Conservation (phyloP, 1,140 invertebrate genomes). For the Hirudo medicinalis region DNA sequence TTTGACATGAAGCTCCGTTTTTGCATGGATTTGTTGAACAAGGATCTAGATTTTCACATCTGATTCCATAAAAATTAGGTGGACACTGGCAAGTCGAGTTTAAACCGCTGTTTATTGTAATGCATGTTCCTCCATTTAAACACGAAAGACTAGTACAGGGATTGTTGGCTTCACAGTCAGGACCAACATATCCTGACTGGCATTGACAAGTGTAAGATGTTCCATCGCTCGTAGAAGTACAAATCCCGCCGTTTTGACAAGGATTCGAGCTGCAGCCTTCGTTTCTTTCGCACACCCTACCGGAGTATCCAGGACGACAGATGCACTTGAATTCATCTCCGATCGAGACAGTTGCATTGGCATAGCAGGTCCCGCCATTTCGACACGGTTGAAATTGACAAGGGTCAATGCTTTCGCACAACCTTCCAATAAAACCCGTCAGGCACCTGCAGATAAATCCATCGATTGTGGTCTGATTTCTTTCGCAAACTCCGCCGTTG, state of each 20-base stretch:
- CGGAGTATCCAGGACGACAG: conserved; percentile 23
- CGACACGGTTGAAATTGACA: conserved; percentile 19
- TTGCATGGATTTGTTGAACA: conserved; percentile 22
- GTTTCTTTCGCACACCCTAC: conserved; percentile 9
- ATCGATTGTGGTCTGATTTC: background rate
- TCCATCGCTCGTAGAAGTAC: background rate
- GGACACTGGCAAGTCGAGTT: conserved; percentile 21
- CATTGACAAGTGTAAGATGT: conserved; percentile 14
- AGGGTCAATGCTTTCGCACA: conserved; percentile 17
- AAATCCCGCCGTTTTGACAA: conserved; percentile 18
- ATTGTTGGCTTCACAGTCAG: background rate
- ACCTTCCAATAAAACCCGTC: conserved; percentile 13
- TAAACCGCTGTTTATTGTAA: conserved; percentile 20
- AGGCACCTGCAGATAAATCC: conserved; percentile 19
- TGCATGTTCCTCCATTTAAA: conserved; percentile 17
- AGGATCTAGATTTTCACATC: conserved; percentile 17
- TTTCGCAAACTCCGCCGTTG: conserved; percentile 9
- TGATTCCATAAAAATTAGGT: conserved; percentile 8
- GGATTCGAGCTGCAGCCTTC: conserved; percentile 3
- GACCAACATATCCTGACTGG: conserved; percentile 11
- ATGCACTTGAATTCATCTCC: conserved; percentile 20
- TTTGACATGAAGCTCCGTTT: conserved; percentile 35
- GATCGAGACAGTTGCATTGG: background rate
- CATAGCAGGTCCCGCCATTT: conserved; percentile 14
- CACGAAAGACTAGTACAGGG: conserved; percentile 7